A percentile compares a stretch with the other conserved stretches of the same genome.
phyloP scores from a whole-genome alignment of 2,888 invertebrate genomes.

The Pammene aurita region DNA sequence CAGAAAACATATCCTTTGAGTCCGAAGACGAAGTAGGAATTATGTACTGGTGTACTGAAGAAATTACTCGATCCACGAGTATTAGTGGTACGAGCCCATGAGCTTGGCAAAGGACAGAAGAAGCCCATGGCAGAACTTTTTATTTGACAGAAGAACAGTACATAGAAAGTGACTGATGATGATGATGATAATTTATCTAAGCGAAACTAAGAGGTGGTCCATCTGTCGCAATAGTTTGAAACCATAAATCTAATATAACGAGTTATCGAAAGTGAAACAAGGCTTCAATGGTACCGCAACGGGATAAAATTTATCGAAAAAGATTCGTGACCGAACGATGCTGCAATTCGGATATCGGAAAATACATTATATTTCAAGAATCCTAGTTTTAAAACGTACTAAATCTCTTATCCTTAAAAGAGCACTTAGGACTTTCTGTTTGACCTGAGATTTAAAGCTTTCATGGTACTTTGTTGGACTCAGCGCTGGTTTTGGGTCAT shows the following conservation, averaged over 20 bases:
- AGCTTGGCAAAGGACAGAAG: no score
- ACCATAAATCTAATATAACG: slow-evolving; percentile 10
- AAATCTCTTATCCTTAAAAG: not conserved
- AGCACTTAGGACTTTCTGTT: slow-evolving; percentile 2
- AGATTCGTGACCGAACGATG: slow-evolving; percentile 74
- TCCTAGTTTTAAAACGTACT: not conserved
- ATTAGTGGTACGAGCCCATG: no score
- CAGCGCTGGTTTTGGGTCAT: slow-evolving; percentile 61
- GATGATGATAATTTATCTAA: no score
- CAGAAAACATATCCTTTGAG: no score
- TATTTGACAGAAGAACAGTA: no score
- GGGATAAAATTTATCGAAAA: slow-evolving; percentile 74
- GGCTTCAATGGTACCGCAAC: slow-evolving; percentile 51
- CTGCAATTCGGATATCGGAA: slow-evolving; percentile 80
- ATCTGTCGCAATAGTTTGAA: slow-evolving; percentile 3
- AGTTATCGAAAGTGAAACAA: slow-evolving; percentile 21
- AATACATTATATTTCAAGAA: slow-evolving; percentile 71
- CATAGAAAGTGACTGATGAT: no score
- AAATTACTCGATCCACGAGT: no score
- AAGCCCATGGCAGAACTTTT: no score
- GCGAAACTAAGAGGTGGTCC: slow-evolving; percentile 3
- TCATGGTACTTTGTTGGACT: slow-evolving; percentile 69
- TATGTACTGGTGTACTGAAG: no score
- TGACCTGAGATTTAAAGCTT: slow-evolving; percentile 51
- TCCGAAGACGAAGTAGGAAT: no score